These are phyloP conservation scores for Laspeyria flexula DNA, from an alignment of 2,888 invertebrate species.

Conservation along the genomic window DNA sequence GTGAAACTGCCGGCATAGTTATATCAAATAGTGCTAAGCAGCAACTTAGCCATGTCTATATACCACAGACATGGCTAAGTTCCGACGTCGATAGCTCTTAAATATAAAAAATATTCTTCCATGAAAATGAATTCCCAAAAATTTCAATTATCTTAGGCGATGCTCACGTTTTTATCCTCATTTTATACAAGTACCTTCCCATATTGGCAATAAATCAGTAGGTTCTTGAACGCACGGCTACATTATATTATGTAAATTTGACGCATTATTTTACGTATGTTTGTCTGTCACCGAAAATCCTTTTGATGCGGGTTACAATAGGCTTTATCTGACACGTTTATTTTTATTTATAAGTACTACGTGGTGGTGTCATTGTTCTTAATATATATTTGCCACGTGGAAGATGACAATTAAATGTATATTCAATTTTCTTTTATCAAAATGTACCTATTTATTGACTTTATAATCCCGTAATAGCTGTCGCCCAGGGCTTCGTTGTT, in stretches of 20 bases:
- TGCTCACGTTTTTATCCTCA: slow-evolving; percentile 23
- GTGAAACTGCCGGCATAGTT: too few relatives aligned
- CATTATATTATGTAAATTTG: slow-evolving; percentile 58
- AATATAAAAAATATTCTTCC: too few relatives aligned
- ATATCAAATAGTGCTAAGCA: too few relatives aligned
- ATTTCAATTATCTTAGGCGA: slow-evolving; percentile 33
- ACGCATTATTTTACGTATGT: slow-evolving; percentile 56
- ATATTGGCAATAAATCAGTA: slow-evolving; percentile 45
- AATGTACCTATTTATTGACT: too few relatives aligned
- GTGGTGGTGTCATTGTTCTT: not conserved
- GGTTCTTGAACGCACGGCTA: slow-evolving; percentile 23
- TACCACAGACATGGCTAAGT: too few relatives aligned
- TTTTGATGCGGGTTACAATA: slow-evolving; percentile 67
- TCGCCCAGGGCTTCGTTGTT: too few relatives aligned
- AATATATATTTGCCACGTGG: too few relatives aligned
- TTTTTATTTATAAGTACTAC: slow-evolving; percentile 41
- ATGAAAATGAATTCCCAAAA: slow-evolving; percentile 17
- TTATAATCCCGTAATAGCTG: too few relatives aligned
- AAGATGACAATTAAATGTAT: too few relatives aligned
- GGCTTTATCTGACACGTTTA: slow-evolving; percentile 40
- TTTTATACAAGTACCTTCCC: slow-evolving; percentile 23
- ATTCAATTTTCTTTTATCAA: too few relatives aligned
- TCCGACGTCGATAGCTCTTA: too few relatives aligned
- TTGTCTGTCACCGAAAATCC: slow-evolving; percentile 62
- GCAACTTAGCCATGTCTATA: too few relatives aligned